Conservation (phyloP, 2,113 vertebrate species). For the Mormoops blainvillei region DNA sequence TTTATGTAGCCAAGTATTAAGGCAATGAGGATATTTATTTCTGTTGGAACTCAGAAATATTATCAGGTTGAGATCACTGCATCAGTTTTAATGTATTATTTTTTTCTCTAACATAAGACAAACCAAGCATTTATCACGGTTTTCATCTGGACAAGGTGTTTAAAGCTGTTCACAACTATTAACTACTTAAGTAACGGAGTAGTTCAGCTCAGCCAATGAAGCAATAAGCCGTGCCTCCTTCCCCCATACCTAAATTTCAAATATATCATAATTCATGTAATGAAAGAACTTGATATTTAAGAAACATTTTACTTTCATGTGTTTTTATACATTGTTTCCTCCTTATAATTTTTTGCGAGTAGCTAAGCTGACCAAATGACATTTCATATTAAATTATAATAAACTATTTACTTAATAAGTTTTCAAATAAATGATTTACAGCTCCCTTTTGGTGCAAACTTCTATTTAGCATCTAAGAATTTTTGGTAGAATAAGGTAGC, state of each 20-base stretch:
- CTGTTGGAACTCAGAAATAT: background rate
- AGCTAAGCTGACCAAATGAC: background rate
- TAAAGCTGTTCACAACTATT: background rate
- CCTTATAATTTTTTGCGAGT: background rate
- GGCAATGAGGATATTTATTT: background rate
- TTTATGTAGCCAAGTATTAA: background rate
- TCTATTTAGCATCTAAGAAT: background rate
- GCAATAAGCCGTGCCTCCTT: background rate
- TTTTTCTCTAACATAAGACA: background rate
- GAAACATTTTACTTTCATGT: background rate
- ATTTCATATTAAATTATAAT: background rate
- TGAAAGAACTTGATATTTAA: background rate
- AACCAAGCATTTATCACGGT: background rate
- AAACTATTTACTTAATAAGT: background rate
- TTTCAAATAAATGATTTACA: background rate
- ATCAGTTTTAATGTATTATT: background rate
- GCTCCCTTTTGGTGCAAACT: background rate
- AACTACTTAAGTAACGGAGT: background rate
- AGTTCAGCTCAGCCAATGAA: background rate
- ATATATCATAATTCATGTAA: background rate
- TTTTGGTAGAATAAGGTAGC: background rate
- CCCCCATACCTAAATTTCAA: background rate
- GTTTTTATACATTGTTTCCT: background rate
- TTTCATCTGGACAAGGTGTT: background rate
- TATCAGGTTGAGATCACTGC: background rate